These are phyloP conservation scores for Scatophagus argus DNA, from an alignment of 2,113 vertebrate genomes.

Conservation along the genomic window DNA sequence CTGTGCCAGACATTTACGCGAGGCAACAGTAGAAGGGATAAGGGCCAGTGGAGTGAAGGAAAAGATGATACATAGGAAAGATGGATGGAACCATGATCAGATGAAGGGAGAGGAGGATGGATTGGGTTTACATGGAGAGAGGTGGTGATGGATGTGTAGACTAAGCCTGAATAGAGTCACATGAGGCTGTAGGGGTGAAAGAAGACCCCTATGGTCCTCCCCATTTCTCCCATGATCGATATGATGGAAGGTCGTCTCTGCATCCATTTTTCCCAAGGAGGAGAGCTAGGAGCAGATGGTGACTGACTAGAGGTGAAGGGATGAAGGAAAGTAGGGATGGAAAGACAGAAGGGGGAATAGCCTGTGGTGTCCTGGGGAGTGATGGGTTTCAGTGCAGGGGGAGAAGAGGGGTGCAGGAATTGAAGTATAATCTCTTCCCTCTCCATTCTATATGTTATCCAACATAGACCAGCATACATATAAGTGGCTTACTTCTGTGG, in stretches of 20 bases:
- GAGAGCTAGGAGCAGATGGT: constrained; percentile 26
- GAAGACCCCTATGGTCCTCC: constrained; percentile 4
- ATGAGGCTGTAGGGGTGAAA: constrained; percentile 13
- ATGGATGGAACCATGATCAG: constrained; percentile 52
- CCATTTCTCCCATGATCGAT: constrained; percentile 45
- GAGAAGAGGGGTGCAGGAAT: constrained; percentile 18
- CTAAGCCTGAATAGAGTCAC: constrained; percentile 40
- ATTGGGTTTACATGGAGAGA: constrained; percentile 27
- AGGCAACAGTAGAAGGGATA: constrained; percentile 32
- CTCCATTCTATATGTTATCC: constrained; percentile 2
- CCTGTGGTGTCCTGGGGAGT: constrained; percentile 29
- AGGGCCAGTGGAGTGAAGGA: constrained; percentile 54
- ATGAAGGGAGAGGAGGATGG: constrained; percentile 51
- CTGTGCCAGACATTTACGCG: constrained; percentile 22
- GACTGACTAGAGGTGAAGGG: constrained; percentile 36
- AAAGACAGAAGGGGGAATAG: constrained; percentile 32
- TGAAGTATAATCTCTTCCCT: constrained; percentile 34
- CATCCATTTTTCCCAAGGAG: constrained; percentile 28
- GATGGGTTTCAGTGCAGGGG: constrained; percentile 26
- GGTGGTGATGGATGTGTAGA: constrained; percentile 34
- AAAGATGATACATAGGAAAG: constrained; percentile 36
- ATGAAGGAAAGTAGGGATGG: constrained; percentile 26
- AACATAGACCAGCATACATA: constrained; percentile 25
- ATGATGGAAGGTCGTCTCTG: constrained; percentile 24
- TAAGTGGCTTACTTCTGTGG: constrained; percentile 3